These are phyloP conservation scores for Dipodomys stephensi DNA, from an alignment of 2,113 vertebrate genomes.

Conservation along the genomic window DNA sequence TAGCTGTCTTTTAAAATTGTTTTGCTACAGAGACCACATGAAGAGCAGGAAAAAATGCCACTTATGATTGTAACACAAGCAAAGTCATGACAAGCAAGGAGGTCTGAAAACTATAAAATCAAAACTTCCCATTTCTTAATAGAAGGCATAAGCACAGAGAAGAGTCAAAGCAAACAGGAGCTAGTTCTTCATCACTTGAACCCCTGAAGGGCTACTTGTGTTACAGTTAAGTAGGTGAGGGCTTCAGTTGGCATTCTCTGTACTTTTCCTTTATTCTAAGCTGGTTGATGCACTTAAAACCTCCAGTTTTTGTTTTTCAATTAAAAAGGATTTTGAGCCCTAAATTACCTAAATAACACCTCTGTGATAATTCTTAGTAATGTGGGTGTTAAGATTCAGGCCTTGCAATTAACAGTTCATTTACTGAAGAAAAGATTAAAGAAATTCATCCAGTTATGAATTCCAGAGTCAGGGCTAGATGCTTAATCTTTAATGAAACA, in stretches of 20 bases:
- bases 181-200: neutral
- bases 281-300: neutral
- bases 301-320: too few relatives aligned
- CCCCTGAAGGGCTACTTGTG: fast-evolving
- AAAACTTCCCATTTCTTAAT: too few relatives aligned
- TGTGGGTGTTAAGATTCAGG: neutral
- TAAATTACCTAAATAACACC: neutral
- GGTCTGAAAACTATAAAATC: neutral
- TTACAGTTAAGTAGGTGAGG: neutral
- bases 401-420: neutral
- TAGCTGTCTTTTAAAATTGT: neutral
- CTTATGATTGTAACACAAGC: neutral
- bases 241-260: neutral
- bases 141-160: neutral
- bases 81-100: neutral
- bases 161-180: fast-evolving
- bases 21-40: neutral
- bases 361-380: neutral
- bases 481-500: neutral
- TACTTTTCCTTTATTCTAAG: neutral
- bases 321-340: neutral
- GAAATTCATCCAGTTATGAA: neutral
- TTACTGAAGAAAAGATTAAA: neutral
- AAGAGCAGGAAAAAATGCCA: neutral
- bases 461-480: too few relatives aligned